phyloP scores from a whole-genome alignment of 2,797 vertebrate genomes.

The Fratercula arctica region DNA sequence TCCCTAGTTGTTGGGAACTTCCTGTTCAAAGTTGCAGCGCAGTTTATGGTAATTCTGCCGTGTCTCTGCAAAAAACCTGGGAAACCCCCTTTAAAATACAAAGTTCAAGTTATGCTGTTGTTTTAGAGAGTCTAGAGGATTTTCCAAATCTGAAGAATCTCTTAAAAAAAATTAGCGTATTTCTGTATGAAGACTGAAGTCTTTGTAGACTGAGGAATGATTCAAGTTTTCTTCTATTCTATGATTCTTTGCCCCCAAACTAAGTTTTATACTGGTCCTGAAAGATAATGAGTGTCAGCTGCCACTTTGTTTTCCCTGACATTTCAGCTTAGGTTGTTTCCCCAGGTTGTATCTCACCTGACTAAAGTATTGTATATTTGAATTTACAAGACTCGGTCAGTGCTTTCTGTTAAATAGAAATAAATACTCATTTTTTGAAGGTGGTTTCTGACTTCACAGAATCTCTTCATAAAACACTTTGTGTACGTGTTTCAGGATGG shows the following conservation, averaged over 20 bases:
- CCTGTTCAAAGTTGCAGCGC: background rate
- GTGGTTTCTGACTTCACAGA: background rate
- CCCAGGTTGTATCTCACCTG: background rate
- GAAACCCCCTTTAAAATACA: background rate
- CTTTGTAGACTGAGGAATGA: background rate
- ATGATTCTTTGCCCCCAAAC: background rate
- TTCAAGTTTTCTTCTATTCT: background rate
- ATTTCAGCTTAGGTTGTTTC: background rate
- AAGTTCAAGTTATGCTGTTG: background rate
- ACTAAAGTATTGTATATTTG: background rate
- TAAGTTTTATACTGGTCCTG: background rate
- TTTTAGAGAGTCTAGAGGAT: background rate
- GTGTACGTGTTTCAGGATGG: rapidly evolving
- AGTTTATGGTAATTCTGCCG: background rate
- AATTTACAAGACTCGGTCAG: background rate
- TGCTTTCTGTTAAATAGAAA: background rate
- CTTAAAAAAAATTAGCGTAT: background rate
- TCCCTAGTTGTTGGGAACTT: background rate
- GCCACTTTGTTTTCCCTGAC: background rate
- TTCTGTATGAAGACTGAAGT: background rate
- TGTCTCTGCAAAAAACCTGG: background rate
- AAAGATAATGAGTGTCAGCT: background rate
- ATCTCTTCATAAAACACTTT: background rate
- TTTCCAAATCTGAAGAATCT: background rate
- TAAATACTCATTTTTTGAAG: background rate